Evolutionary conservation across 2,888 invertebrate species (phyloP).

Genomic region (Ormyrus thymus): DNA sequence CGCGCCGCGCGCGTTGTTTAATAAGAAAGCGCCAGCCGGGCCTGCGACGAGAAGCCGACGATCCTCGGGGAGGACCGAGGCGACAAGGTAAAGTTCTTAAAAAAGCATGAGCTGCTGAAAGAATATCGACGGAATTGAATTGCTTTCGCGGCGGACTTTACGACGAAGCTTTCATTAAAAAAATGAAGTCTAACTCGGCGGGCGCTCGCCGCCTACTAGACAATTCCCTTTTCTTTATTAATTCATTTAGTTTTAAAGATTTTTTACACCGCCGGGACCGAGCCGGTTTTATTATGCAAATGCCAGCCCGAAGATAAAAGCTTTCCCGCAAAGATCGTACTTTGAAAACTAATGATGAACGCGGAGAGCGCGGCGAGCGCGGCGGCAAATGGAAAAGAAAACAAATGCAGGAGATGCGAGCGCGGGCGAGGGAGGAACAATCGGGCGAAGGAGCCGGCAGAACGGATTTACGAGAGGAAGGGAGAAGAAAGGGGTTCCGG

Average conservation of each 20-base stretch:
- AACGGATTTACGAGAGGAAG: conserved; percentile 32
- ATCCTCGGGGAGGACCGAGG: conserved; percentile 30
- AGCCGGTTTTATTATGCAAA: conserved; percentile 24
- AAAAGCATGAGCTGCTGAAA: conserved; percentile 43
- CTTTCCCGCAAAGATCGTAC: not conserved
- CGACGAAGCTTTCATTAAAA: conserved; percentile 28
- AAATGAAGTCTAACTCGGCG: not conserved
- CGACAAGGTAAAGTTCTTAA: conserved; percentile 49
- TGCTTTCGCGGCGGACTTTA: conserved; percentile 35
- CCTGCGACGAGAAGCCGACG: not conserved
- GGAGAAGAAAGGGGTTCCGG: conserved; percentile 58
- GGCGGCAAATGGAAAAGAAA: conserved; percentile 27
- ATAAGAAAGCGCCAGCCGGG: conserved; percentile 63
- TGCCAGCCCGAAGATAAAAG: conserved; percentile 2
- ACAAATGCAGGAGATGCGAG: not conserved
- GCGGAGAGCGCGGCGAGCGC: not conserved
- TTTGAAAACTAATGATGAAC: conserved; percentile 4
- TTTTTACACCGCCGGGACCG: not conserved
- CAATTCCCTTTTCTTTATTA: conserved; percentile 5
- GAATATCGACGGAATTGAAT: conserved; percentile 54
- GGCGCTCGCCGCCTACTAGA: not conserved
- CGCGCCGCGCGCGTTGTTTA: conserved; percentile 62
- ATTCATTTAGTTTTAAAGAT: conserved; percentile 34
- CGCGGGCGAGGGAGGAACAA: conserved; percentile 22
- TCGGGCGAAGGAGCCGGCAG: conserved; percentile 37